phyloP scores from a whole-genome alignment of 2,113 vertebrate species.

The Mobula hypostoma region DNA sequence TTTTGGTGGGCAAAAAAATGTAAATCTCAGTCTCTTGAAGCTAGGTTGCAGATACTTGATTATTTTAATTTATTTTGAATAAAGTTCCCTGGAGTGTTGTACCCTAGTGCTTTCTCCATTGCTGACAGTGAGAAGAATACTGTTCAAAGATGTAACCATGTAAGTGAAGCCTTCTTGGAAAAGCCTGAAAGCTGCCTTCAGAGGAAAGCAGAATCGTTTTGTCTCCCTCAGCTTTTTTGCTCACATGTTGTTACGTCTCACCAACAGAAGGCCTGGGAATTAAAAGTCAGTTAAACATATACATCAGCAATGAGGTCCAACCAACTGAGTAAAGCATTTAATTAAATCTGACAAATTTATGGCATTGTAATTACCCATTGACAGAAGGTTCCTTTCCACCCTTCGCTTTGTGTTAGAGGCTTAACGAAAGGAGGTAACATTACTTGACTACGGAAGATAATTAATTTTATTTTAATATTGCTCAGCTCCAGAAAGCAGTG shows the following conservation, averaged over 20 bases:
- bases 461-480: not conserved
- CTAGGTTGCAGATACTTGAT: not conserved
- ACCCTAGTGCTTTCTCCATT: not conserved
- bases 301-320: not conserved
- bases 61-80: not conserved
- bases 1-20: not conserved
- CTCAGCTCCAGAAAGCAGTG: not conserved
- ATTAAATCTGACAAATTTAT: conserved; percentile 22
- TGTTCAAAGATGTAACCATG: not conserved
- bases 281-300: conserved; percentile 30
- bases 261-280: conserved; percentile 18
- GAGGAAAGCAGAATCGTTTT: not conserved
- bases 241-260: not conserved
- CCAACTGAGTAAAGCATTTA: conserved; percentile 19
- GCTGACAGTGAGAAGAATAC: not conserved
- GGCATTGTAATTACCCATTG: conserved; percentile 4
- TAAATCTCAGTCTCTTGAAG: not conserved
- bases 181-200: not conserved
- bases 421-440: not conserved
- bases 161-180: not conserved
- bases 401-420: not conserved
- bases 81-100: not conserved
- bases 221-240: not conserved
- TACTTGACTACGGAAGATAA: not conserved
- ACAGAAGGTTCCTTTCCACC: conserved; percentile 4